A percentile compares a stretch with the other conserved stretches of the same genome.
phyloP scores from a whole-genome alignment of 1,140 invertebrate genomes.

The Arion vulgaris region DNA sequence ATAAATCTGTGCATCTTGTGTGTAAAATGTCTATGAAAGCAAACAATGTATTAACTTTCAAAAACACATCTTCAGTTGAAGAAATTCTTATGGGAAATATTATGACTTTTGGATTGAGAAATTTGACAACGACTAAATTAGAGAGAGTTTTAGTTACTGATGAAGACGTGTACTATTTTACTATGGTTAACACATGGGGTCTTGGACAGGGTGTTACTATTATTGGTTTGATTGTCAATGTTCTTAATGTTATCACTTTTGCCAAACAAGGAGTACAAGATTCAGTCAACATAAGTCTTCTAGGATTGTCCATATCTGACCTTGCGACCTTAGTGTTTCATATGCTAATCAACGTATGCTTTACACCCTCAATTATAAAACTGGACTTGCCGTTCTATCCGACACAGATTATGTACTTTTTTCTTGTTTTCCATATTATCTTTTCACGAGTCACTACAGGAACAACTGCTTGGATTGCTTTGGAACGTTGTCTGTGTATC shows the following conservation, averaged over 20 bases:
- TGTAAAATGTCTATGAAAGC: too few relatives aligned
- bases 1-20: too few relatives aligned
- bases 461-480: not conserved
- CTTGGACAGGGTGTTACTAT: slow-evolving; percentile 2
- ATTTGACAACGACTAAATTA: too few relatives aligned
- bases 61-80: too few relatives aligned
- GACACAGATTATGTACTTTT: not conserved
- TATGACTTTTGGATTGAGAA: not conserved
- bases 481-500: slow-evolving; percentile 26
- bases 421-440: not conserved
- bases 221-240: not conserved
- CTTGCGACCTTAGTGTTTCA: not conserved
- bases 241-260: slow-evolving; percentile 3
- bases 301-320: slow-evolving; percentile 1
- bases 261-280: not conserved
- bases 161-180: not conserved
- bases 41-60: too few relatives aligned
- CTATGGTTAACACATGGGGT: not conserved
- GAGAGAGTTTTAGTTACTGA: not conserved
- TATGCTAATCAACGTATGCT: not conserved
- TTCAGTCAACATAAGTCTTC: slow-evolving; percentile 22
- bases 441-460: not conserved
- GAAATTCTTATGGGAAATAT: too few relatives aligned
- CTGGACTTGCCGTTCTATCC: slow-evolving; percentile 4
- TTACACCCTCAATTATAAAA: not conserved